These are phyloP conservation scores for Aethes cnicana DNA, from an alignment of 2,888 invertebrate genomes.

Conservation along the genomic window DNA sequence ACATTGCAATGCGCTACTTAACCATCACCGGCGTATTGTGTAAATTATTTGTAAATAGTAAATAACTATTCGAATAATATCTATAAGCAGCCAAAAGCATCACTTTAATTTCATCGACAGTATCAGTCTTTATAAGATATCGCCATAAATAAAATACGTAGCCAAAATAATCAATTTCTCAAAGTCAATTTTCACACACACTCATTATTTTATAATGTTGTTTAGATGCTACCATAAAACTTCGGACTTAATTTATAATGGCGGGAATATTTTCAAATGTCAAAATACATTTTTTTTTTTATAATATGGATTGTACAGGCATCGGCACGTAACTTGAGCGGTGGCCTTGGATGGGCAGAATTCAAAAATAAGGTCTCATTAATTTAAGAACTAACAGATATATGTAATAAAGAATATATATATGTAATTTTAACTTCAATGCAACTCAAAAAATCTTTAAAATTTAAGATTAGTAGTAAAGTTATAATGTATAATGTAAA, in stretches of 20 bases:
- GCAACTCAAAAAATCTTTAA: no score
- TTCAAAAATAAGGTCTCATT: no score
- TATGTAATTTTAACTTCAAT: conserved; percentile 1
- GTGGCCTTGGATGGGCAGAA: no score
- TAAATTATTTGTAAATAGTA: conserved; percentile 18
- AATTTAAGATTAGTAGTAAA: no score
- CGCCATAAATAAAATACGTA: conserved; percentile 23
- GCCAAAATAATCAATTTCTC: conserved; percentile 21
- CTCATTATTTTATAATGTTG: conserved; percentile 10
- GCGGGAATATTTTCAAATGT: conserved; percentile 6
- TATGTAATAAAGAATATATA: neutral
- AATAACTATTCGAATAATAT: conserved; percentile 24
- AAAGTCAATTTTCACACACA: conserved; percentile 19
- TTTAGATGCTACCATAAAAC: conserved; percentile 9
- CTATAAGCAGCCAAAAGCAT: conserved; percentile 30
- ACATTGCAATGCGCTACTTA: no score
- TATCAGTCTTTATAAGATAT: conserved; percentile 31
- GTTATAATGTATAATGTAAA: no score
- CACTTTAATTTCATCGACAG: conserved; percentile 28
- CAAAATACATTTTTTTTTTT: neutral
- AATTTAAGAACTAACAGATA: no score
- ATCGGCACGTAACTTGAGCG: no score
- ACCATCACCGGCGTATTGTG: no score
- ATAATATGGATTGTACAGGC: neutral
- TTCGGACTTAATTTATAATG: neutral